These are phyloP conservation scores for rat (Rattus norvegicus) DNA, from an alignment of 2,113 vertebrate genomes.

Conservation along the genomic window GRCr8 NC_086020.1:111513001-111513500, in stretches of 20 bases:
- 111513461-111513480: conserved; percentile 84
- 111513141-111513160: conserved; percentile 70
- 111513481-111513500: conserved; percentile 79
- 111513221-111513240: conserved; percentile 6
- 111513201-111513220: conserved; percentile 75
- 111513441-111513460: conserved; percentile 84
- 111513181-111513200: conserved; percentile 69
- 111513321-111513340: conserved; percentile 83
- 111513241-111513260: conserved; percentile 65
- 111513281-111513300: conserved; percentile 63
- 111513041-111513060: conserved; percentile 45
- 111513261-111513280: conserved; percentile 23
- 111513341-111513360: conserved; percentile 83
- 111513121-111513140: conserved; percentile 55
- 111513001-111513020: conserved; percentile 56
- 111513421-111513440: conserved; percentile 83
- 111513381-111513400: conserved; percentile 86
- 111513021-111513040: conserved; percentile 6
- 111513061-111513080: conserved; percentile 49
- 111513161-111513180: conserved; percentile 69
- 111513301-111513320: conserved; percentile 81
- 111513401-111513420: conserved; percentile 83
- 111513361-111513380: conserved; percentile 81
- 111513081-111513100: conserved; percentile 42
- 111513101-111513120: conserved; percentile 48